Percentiles rank a stretch among this genome's conserved stretches.
These are phyloP conservation scores for Upupa epops DNA, from an alignment of 2,113 vertebrate species.

Conservation along the genomic window DNA sequence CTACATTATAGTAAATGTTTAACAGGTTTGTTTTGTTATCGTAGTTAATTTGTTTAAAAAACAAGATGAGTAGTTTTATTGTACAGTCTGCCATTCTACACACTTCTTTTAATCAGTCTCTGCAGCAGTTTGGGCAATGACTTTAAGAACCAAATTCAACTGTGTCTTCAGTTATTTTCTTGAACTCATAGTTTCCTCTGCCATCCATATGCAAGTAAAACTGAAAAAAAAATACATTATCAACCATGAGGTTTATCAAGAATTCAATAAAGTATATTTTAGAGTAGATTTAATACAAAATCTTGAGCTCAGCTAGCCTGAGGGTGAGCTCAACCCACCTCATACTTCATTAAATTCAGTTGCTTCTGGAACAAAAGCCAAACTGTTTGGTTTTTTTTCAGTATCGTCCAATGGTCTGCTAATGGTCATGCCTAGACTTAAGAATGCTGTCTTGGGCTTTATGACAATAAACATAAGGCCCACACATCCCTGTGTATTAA, in stretches of 20 bases:
- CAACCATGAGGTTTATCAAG: not conserved
- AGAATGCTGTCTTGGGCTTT: not conserved
- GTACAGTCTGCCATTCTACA: slow-evolving; percentile 61
- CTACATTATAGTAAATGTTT: slow-evolving; percentile 75
- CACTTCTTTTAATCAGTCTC: slow-evolving; percentile 40
- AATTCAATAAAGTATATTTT: not conserved
- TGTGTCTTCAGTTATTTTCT: slow-evolving; percentile 94
- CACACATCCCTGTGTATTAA: not conserved
- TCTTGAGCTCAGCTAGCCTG: not conserved
- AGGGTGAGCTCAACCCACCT: not conserved
- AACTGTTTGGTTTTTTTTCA: not conserved
- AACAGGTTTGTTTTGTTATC: slow-evolving; percentile 71
- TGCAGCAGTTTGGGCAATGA: slow-evolving; percentile 8
- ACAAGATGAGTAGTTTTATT: slow-evolving; percentile 65
- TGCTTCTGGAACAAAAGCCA: not conserved
- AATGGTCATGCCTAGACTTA: not conserved
- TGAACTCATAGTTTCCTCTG: slow-evolving; percentile 95
- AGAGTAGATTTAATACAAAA: not conserved
- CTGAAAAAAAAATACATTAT: slow-evolving; percentile 58
- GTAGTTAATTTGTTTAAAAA: slow-evolving; percentile 64
- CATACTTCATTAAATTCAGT: not conserved
- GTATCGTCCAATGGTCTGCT: not conserved
- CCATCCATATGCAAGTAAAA: slow-evolving; percentile 98
- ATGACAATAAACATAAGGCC: not conserved
- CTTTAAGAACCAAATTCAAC: slow-evolving; percentile 94